Conservation (phyloP, 2,888 invertebrate species). For the Metallyticus violacea region DNA sequence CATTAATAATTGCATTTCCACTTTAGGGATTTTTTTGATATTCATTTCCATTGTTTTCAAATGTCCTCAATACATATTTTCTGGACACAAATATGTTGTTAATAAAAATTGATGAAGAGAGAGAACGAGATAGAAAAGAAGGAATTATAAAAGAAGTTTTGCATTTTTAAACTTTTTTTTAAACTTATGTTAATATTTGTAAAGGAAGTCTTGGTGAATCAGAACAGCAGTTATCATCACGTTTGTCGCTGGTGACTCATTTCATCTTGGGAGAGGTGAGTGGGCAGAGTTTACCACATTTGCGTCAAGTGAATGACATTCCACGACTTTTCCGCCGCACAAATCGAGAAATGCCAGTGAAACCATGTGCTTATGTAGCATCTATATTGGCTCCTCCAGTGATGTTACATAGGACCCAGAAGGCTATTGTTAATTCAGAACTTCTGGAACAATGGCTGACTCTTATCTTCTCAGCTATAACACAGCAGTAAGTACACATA, state of each 20-base stretch:
- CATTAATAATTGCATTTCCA: no score
- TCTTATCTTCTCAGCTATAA: slow-evolving; percentile 48
- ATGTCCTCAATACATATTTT: no score
- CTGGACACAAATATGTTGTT: no score
- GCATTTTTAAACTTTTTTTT: no score
- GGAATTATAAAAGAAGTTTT: no score
- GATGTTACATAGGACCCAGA: slow-evolving; percentile 56
- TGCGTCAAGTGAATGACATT: slow-evolving; percentile 87
- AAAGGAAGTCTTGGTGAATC: slow-evolving; percentile 37
- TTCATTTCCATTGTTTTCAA: no score
- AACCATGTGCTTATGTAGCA: slow-evolving; percentile 77
- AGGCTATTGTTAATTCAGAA: slow-evolving; percentile 33
- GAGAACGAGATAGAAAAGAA: no score
- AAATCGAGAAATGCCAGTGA: slow-evolving; percentile 80
- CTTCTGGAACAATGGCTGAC: slow-evolving; percentile 44
- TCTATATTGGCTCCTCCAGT: slow-evolving; percentile 59
- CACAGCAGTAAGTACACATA: slow-evolving; percentile 49
- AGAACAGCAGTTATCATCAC: slow-evolving; percentile 30
- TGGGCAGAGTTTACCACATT: slow-evolving; percentile 54
- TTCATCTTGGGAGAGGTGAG: slow-evolving; percentile 47
- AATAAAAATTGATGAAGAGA: no score
- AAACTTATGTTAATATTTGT: no score
- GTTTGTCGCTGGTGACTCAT: slow-evolving; percentile 43
- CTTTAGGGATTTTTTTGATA: no score
- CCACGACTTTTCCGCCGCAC: slow-evolving; percentile 90